Base-by-base conservation (phyloP, 2,888 invertebrate species). In the Cataglyphis livida region DNA sequence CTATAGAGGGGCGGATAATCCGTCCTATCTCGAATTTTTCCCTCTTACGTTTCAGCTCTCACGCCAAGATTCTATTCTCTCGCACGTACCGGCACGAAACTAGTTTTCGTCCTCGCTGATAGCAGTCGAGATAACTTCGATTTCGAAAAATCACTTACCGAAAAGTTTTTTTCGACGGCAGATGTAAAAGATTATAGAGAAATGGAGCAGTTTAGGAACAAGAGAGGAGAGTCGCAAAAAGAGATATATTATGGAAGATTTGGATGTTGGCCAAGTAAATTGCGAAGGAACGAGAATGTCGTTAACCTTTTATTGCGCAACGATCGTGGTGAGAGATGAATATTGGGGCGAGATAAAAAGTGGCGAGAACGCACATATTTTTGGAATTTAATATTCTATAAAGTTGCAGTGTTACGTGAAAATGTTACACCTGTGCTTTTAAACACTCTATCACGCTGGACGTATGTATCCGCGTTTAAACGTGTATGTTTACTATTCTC, bases 111-210 rank as follows among this genome's bases (percentile, higher is more conserved):
- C 54, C 21, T 32, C 18, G 59, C 5, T 35, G 79, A 79, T 68
- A 32, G 25, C 32, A 70, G 9, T n/a, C 35, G 25, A 35, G 68
- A 82, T 74, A 82, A 57, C 32, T 51, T 25, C 54, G 18, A 48
- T 75, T 82, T 41, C 41, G 12, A 57, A 82, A 82, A 82, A 25
- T 82, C 75, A 82, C 38, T 82, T 62, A 62, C 32, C 62, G 75
- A 62, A 64, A 76, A 76, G 38, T 51, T 54, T 70, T 41, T 10
- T 12, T 10, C 7, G 57, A 41, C 21, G 51, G 68, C 65, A 57
- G 41, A 57, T 76, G 57, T 66, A n/a, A 66, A 66, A 41, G 57
- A 76, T 66, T 65, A 66, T 38, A 57, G 65, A 76, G 57, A 54
- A 76, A 64, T 54, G n/a, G 7, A 75, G 12, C 32, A 54, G 38